Percentiles rank a stretch among this genome's conserved stretches.
Evolutionary conservation across 64 coral and sea anemone genomes (phyloP).

Genomic region (Pocillopora damicornis): DNA sequence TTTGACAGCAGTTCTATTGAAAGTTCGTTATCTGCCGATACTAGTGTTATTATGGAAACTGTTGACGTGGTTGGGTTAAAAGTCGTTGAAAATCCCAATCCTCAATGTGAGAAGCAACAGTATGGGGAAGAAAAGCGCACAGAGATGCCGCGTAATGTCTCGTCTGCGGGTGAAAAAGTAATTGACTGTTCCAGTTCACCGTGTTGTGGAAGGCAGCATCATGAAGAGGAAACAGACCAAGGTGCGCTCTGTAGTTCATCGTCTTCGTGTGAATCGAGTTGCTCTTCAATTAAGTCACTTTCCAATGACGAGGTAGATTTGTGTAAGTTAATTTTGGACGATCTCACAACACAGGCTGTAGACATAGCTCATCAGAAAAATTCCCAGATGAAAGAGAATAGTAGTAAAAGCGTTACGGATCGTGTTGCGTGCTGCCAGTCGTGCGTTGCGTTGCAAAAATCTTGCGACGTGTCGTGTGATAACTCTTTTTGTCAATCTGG

Average conservation of each 20-base stretch:
- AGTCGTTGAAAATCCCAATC: not conserved
- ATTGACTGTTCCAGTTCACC: too few relatives aligned
- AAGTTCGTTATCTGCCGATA: not conserved
- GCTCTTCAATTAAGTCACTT: too few relatives aligned
- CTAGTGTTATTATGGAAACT: slow-evolving; percentile 6
- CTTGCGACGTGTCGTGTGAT: not conserved
- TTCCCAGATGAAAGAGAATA: not conserved
- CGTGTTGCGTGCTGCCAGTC: not conserved
- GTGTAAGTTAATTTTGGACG: not conserved
- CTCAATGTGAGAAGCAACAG: not conserved
- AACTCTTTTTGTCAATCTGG: not conserved
- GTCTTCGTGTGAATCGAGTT: too few relatives aligned
- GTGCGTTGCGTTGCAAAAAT: not conserved
- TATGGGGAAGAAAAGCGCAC: not conserved
- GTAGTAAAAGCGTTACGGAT: not conserved
- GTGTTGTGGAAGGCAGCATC: too few relatives aligned
- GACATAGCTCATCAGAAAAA: not conserved
- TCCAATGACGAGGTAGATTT: not conserved
- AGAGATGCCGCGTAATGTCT: not conserved
- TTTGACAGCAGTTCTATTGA: slow-evolving; percentile 33
- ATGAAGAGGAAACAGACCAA: not conserved
- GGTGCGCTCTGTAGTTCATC: too few relatives aligned
- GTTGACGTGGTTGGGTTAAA: slow-evolving; percentile 4
- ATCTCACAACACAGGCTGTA: slow-evolving; percentile 5
- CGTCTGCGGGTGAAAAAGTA: not conserved